These are phyloP conservation scores for Alaudala cheleensis DNA, from an alignment of 2,113 vertebrate species.

Conservation along the genomic window DNA sequence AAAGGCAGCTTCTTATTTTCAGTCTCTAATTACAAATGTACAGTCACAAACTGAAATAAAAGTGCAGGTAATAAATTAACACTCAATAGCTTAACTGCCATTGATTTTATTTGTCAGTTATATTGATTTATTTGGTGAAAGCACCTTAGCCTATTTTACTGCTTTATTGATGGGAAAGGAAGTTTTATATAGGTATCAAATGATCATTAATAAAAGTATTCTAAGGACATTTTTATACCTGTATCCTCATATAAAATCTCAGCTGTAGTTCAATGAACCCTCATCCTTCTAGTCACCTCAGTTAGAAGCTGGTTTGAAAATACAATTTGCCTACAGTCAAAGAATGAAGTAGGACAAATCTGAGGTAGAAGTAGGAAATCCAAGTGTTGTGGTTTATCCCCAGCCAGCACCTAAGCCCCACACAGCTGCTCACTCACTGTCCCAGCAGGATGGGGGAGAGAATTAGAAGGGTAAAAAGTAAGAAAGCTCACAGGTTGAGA, in stretches of 20 bases:
- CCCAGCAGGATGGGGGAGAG: accelerated
- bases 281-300: background rate
- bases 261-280: background rate
- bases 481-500: background rate
- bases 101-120: background rate
- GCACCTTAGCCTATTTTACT: background rate
- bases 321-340: background rate
- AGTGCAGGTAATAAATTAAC: background rate
- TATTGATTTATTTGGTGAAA: background rate
- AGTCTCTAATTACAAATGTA: background rate
- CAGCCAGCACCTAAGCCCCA: background rate
- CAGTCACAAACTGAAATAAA: background rate
- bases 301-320: background rate
- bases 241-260: background rate
- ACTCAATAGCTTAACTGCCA: background rate
- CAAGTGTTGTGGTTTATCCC: background rate
- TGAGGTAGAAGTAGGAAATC: background rate
- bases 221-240: background rate
- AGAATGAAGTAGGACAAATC: background rate
- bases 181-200: background rate
- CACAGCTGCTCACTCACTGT: background rate
- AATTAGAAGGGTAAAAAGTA: background rate
- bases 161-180: background rate
- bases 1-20: background rate
- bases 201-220: background rate